Base-by-base conservation (phyloP, 2,888 invertebrate genomes). In the Morinoia aosen region DNA sequence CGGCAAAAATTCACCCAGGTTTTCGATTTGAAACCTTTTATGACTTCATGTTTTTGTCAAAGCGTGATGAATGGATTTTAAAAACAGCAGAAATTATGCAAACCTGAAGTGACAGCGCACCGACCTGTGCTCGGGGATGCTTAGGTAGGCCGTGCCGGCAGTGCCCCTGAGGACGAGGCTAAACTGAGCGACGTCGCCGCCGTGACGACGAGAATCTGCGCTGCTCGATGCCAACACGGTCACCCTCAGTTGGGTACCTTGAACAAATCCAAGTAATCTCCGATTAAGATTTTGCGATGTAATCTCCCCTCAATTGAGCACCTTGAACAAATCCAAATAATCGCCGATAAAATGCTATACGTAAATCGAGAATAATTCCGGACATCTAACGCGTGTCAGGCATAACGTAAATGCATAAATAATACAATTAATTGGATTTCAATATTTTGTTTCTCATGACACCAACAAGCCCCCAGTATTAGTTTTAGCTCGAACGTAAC, bases 111-210 rank as follows among this genome's bases (percentile, higher is more conserved):
- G 19, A 33, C 12, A 76, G 19, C 76, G 33, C 25, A 57, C 93
- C 40, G 58, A 93, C 93, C 58, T 57, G 12, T 93, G 93, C 33
- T 39, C 39, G 14, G 95, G 95, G 10, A 96, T 19, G 3, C 95
- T 93, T 56, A 96, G 16, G 88, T 91, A 57, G 64, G 88, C 57
- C 0, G 90, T 95, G 57, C 91, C 95, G 5, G 19, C 11, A 5
- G 48, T 91, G 95, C 95, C 56, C 95, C 61, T n/a, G 12, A 96
- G 95, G n/a, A 61, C 57, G 88, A 96, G 91, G 10, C 95, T 95
- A 94, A 96, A 95, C 12, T 91, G 91, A 0, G 95, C 96, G n/a
- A 96, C 40, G 88, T 96, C 96, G 1, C 96, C 96, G n/a, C 95
- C 95, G 56, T 95, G 48, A 56, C 19, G 16, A 40, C 58, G 56